A percentile compares a stretch with the other conserved stretches of the same genome.
These are phyloP conservation scores for Naso thynnoides DNA, from an alignment of 2,797 vertebrate species.

Conservation along the genomic window DNA sequence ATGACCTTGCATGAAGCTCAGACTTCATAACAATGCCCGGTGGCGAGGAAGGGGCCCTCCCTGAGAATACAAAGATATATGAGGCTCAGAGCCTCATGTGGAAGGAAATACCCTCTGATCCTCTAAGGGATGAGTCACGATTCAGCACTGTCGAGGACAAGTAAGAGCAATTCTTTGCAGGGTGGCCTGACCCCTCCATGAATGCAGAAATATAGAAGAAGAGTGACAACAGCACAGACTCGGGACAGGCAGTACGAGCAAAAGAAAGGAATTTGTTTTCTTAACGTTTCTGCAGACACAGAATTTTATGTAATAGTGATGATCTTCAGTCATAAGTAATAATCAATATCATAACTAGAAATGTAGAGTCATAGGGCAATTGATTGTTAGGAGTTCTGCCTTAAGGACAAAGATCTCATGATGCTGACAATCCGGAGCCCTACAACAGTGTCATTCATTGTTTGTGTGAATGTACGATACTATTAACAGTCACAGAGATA, in stretches of 20 bases:
- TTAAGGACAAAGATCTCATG: no score
- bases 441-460: no score
- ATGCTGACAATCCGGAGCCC: no score
- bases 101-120: constrained; percentile 69
- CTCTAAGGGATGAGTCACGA: constrained; percentile 56
- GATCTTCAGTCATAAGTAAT: neutral
- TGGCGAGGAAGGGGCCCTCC: constrained; percentile 74
- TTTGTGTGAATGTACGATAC: neutral
- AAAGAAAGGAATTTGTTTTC: neutral
- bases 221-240: neutral
- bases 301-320: neutral
- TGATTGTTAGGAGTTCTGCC: no score
- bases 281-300: neutral
- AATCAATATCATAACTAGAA: no score
- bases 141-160: constrained; percentile 5
- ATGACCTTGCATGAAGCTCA: constrained; percentile 38
- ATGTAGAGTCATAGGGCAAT: no score
- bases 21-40: constrained; percentile 69
- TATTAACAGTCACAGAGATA: no score
- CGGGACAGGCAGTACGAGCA: neutral
- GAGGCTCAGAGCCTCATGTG: constrained; percentile 48
- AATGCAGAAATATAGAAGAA: constrained; percentile 8
- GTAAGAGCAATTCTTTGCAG: constrained; percentile 1
- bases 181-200: neutral
- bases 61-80: constrained; percentile 67